Evolutionary conservation across 2,797 vertebrate genomes (phyloP), one percentile per base, ranked within the genome.

Genomic region (Coregonus suidteri): DNA sequence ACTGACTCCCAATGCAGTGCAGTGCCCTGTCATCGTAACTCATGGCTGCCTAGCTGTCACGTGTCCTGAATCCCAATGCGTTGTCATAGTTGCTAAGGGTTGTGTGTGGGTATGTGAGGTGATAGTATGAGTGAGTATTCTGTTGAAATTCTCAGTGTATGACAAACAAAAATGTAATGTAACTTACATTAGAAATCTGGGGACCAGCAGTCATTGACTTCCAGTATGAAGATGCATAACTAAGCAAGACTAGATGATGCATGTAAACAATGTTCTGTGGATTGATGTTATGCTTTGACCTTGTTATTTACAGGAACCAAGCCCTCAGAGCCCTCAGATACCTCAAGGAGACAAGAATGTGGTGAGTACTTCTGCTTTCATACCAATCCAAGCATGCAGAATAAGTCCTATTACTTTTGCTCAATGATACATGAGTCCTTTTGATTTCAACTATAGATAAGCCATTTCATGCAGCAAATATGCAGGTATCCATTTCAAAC

Each of bases 301-400:
- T n/a, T 75, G 54, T 76, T 51, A 11, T 66, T 73, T 85, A 73
- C 89, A 93, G 92, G 90, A 91, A 67, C 3, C 15, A 11, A 11
- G 30, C 31, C 67, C 67, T 1, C 90, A 90, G 69, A 64, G 59
- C 20, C 41, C 41, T 7, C 73, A n/a, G 85, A 87, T 89, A 81
- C 68, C 90, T 79, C 92, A 91, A 84, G 91, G 89, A 78, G 89
- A 56, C 78, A 92, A 91, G 86, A 90, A 91, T 15, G 91, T 90
- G 91, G 92, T 93, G 85, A 93, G 92, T 93, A 73, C 67, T 66
- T 37, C 31, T 66, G 52, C 30, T 16, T 79, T 75, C 15, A 47
- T 64, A 53, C 52, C 4, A 18, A 20, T 18, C 6, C 6, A 14
- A 31, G 4, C 35, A 47, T 37, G 35, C 35, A 25, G 30, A 25